Percentiles rank a stretch among this genome's conserved stretches.
phyloP scores from a whole-genome alignment of 2,113 vertebrate species.

The Cyanistes caeruleus region DNA sequence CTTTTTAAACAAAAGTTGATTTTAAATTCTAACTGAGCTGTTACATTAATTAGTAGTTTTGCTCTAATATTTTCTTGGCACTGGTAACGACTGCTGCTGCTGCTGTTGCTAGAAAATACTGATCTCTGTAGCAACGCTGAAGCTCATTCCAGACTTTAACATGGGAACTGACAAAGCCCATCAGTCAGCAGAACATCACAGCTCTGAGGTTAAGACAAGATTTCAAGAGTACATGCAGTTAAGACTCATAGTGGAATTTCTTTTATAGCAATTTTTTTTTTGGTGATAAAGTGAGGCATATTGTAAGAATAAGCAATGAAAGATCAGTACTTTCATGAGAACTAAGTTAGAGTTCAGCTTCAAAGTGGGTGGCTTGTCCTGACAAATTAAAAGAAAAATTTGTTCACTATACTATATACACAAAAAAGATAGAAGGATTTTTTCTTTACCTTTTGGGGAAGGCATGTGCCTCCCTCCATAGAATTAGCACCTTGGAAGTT shows the following conservation, averaged over 20 bases:
- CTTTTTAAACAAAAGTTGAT: slow-evolving; percentile 57
- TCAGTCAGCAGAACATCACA: slow-evolving; percentile 47
- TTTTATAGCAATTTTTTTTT: neutral
- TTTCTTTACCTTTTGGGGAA: neutral
- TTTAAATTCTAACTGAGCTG: slow-evolving; percentile 54
- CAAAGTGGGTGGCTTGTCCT: neutral
- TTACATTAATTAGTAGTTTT: slow-evolving; percentile 71
- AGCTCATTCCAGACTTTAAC: slow-evolving; percentile 57
- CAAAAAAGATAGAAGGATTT: neutral
- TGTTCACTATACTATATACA: neutral
- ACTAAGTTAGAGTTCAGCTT: neutral
- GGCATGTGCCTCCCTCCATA: neutral
- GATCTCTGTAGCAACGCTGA: slow-evolving; percentile 10
- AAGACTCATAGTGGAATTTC: neutral
- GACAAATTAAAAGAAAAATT: neutral
- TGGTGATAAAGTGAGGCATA: neutral
- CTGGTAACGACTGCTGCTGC: neutral
- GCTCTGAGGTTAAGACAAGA: slow-evolving; percentile 40
- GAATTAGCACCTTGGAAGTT: slow-evolving; percentile 62
- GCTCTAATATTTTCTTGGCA: slow-evolving; percentile 48
- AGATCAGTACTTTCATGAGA: neutral
- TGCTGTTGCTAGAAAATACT: slow-evolving; percentile 49
- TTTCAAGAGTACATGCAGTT: neutral
- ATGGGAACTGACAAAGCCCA: slow-evolving; percentile 53
- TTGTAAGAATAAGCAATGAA: neutral